Base-by-base conservation (phyloP, 2,888 invertebrate species). In the Glomeris marginata region DNA sequence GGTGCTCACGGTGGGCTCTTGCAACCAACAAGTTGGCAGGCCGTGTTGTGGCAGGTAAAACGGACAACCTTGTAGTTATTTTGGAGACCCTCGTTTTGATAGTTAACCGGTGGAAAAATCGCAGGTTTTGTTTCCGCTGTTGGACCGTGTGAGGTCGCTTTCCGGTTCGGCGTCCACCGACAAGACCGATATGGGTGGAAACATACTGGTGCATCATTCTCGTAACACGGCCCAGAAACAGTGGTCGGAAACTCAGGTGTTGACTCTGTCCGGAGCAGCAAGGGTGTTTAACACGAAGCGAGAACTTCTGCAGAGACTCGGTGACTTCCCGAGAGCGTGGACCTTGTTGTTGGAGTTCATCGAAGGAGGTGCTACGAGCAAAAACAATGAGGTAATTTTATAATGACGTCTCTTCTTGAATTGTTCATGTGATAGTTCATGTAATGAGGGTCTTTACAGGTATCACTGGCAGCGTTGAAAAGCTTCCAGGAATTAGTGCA, bases 201-300 rank as follows among this genome's bases (percentile, higher is more conserved):
- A 91, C 63, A 91, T 97, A 58, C 74, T 97, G 4, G 95, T 98
- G 60, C 98, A 98, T 68, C 98, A 98, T 69, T 90, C 95, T 1
- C 76, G 98, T 52, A 97, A 98, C 67, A 98, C 98, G 0, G 95
- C 95, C 44, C 92, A 94, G 68, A 97, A 97, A 62, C 97, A 97
- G 63, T 97, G 95, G 95, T 92, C 95, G 0, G 95, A 97, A 69
- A 97, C 97, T 1, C 88, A 92, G 74, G 92, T 87, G 37, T 67
- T 90, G 53, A 87, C 88, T 0, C 67, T 91, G 13, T 86, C 86
- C 2, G 94, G 94, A 0, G 92, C 94, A 18, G 88, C 91, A 0
- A 75, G 92, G 54, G 92, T 85, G 44, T 94, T 95, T 69, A 90
- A 91, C 64, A 85, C 88, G 0, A 85, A 94, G 66, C 78, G 90